Evolutionary conservation across 2,113 vertebrate species (phyloP), one percentile per base, ranked within the genome.

Genomic region (Cryptotis parvus): DNA sequence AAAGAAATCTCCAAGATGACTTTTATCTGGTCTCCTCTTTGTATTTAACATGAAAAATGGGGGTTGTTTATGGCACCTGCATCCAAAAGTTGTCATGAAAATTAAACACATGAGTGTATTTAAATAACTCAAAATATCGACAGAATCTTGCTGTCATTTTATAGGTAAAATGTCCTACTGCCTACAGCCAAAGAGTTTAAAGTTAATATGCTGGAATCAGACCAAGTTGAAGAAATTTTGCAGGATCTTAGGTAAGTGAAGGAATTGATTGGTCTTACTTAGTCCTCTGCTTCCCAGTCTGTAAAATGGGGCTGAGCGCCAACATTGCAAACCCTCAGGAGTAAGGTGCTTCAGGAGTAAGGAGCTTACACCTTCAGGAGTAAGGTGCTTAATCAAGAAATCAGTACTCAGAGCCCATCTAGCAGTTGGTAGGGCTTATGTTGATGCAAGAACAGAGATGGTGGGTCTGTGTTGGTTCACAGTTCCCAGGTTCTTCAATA

Each of bases 81-180:
- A 31, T 55, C 74, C 45, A 88, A 91, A 79, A 55, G 26, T 73
- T 74, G 6, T 68, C 79, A 29, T 29, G 11, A 87, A 84, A 65
- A 93, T 55, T 84, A 77, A 83, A 86, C 55, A 90, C 66, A 33
- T 33, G 15, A 75, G 81, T 35, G 55, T 58, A 77, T 70, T 55
- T 52, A 49, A 75, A 66, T 20, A 27, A 70, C 6, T 39, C 89
- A 85, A 69, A 39, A n/a, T 45, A 41, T 9, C 37, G 69, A 39
- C n/a, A 55, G 20, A 66, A 78, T 37, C n/a, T 81, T 24, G 87
- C 26, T 29, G 11, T 37, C 49, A 20, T 41, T 90, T 91, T 26
- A 41, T 66, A 70, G 33, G 4, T 63, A 7, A 91, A 61, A 26
- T 26, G 27, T 66, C 2, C 9, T 24, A 75, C 1, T 41, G 52